Evolutionary conservation across 2,113 vertebrate genomes (phyloP).

Genomic region (Megalops atlanticus): DNA sequence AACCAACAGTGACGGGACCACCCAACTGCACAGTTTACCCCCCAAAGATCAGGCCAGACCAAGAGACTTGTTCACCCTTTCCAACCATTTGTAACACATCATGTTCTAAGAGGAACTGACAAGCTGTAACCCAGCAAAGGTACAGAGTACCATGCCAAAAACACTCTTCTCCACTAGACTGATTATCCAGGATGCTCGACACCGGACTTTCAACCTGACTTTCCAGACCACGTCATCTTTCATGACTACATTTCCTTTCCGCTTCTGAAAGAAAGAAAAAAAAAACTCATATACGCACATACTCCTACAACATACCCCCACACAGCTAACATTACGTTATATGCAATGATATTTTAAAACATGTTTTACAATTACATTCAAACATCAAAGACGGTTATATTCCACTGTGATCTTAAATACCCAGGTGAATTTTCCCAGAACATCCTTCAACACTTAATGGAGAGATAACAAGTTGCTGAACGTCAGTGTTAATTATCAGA

Average conservation of each 20-base stretch:
- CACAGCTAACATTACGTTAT: constrained; percentile 62
- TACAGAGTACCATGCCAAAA: not conserved
- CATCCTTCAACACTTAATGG: constrained; percentile 62
- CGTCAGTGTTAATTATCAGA: constrained; percentile 52
- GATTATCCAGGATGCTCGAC: not conserved
- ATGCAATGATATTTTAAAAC: constrained; percentile 79
- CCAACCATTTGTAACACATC: constrained; percentile 12
- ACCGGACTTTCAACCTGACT: not conserved
- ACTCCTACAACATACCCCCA: constrained; percentile 37
- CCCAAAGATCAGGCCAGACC: constrained; percentile 31
- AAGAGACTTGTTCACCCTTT: constrained; percentile 32
- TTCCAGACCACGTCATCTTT: not conserved
- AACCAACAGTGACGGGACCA: constrained; percentile 46
- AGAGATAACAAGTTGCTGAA: constrained; percentile 65
- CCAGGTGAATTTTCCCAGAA: constrained; percentile 66
- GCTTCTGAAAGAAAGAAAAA: constrained; percentile 4
- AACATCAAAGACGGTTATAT: constrained; percentile 79
- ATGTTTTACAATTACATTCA: constrained; percentile 79
- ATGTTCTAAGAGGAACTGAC: not conserved
- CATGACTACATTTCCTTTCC: not conserved
- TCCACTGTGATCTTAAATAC: constrained; percentile 77
- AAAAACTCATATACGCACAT: constrained; percentile 43
- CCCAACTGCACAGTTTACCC: constrained; percentile 36
- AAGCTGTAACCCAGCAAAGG: not conserved
- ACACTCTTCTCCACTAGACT: not conserved